These are phyloP conservation scores for Euleptes europaea DNA, from an alignment of 2,113 vertebrate genomes.

Conservation along the genomic window DNA sequence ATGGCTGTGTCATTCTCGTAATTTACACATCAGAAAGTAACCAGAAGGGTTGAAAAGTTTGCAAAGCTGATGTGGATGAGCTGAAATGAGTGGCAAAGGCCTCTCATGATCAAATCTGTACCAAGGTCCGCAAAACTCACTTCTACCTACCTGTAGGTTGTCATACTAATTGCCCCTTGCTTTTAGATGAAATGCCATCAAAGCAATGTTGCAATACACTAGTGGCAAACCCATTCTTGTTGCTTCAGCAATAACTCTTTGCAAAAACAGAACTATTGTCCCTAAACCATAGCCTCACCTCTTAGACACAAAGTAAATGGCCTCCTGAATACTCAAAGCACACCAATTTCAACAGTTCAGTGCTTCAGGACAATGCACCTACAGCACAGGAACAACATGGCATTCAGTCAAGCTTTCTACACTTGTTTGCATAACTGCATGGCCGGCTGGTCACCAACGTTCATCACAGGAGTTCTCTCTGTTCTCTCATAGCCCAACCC, in stretches of 20 bases:
- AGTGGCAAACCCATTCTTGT: background rate
- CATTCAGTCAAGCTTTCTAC: background rate
- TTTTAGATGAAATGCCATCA: conserved; percentile 2
- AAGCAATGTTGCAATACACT: background rate
- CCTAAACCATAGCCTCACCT: background rate
- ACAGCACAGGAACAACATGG: conserved; percentile 10
- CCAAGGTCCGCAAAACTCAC: no score
- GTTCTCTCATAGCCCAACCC: background rate
- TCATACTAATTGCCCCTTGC: background rate
- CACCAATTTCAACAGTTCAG: conserved; percentile 12
- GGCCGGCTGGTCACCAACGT: background rate
- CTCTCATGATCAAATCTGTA: background rate
- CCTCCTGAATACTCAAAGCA: background rate
- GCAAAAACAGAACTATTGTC: background rate
- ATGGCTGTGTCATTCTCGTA: background rate
- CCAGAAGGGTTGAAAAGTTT: background rate
- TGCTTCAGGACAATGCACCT: conserved; percentile 5
- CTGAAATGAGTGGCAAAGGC: background rate
- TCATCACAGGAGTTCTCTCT: background rate
- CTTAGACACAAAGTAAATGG: conserved; percentile 12
- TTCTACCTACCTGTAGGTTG: background rate
- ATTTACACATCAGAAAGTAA: background rate
- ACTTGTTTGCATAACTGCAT: background rate
- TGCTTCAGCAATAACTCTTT: background rate
- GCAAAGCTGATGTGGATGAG: background rate